Percentiles rank a stretch among this genome's conserved stretches.
phyloP scores from a whole-genome alignment of 2,797 vertebrate genomes.

The Protosalanx chinensis region DNA sequence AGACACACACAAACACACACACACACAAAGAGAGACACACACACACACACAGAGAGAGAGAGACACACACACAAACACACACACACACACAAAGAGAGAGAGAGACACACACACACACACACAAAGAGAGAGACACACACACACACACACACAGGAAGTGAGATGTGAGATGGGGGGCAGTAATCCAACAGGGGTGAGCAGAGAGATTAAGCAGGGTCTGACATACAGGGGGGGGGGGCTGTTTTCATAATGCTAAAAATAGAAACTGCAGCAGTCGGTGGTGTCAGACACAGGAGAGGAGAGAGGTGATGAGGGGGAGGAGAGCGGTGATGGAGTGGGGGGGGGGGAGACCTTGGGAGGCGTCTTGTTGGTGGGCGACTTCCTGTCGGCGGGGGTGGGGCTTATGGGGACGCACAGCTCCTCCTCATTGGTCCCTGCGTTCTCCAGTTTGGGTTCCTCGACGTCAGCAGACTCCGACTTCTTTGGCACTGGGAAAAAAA shows the following conservation, averaged over 20 bases:
- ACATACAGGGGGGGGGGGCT: neutral
- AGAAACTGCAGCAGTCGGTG: too few species aligned
- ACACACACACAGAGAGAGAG: neutral
- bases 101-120: neutral
- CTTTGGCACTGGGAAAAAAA: slow-evolving; percentile 78
- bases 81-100: too few species aligned
- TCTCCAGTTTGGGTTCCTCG: slow-evolving; percentile 91
- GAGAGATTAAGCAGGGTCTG: neutral
- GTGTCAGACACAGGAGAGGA: neutral
- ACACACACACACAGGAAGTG: neutral
- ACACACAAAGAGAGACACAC: neutral
- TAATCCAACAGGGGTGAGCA: neutral
- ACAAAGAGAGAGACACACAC: neutral
- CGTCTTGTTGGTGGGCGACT: slow-evolving; percentile 77
- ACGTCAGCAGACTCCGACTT: slow-evolving; percentile 89
- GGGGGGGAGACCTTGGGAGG: slow-evolving; percentile 75
- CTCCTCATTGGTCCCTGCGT: slow-evolving; percentile 89
- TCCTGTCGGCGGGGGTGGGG: slow-evolving; percentile 84
- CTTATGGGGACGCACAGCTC: slow-evolving; percentile 83
- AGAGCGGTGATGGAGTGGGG: slow-evolving; percentile 40
- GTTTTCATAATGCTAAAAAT: neutral
- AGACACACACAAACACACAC: neutral
- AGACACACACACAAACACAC: neutral
- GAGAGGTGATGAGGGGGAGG: neutral
- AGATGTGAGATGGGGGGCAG: neutral